Conservation (phyloP, 2,888 invertebrate species). For the Cataglyphis rosenhaueri region DNA sequence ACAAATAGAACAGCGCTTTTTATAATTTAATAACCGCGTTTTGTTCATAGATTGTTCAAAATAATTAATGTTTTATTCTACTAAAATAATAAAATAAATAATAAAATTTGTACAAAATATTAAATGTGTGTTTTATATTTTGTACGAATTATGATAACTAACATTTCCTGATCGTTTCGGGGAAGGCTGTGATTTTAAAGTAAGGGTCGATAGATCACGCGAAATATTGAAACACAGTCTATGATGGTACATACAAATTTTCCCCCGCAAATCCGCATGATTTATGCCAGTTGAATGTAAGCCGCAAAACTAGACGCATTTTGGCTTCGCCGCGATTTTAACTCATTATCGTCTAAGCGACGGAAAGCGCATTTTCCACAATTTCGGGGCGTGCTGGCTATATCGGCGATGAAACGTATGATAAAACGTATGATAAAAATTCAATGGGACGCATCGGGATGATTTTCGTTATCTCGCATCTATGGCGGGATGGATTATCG, state of each 20-base stretch:
- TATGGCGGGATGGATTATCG: conserved; percentile 69
- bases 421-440: conserved; percentile 69
- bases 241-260: neutral
- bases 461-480: conserved; percentile 73
- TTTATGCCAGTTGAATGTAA: conserved; percentile 25
- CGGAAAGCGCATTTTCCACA: conserved; percentile 12
- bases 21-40: neutral
- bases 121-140: neutral
- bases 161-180: neutral
- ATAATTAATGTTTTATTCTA: neutral
- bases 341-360: conserved; percentile 13
- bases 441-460: conserved; percentile 60
- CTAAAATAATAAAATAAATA: conserved; percentile 11
- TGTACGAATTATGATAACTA: neutral
- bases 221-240: neutral
- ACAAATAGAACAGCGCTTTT: neutral
- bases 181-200: neutral
- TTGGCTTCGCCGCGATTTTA: conserved; percentile 33
- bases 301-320: conserved; percentile 7
- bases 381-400: conserved; percentile 9
- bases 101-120: too few relatives aligned
- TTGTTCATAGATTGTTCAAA: neutral
- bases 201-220: neutral
- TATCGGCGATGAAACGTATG: conserved; percentile 27
- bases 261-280: neutral